Evolutionary conservation across 2,797 vertebrate species (phyloP).

Genomic region (Enteromius mattozi): DNA sequence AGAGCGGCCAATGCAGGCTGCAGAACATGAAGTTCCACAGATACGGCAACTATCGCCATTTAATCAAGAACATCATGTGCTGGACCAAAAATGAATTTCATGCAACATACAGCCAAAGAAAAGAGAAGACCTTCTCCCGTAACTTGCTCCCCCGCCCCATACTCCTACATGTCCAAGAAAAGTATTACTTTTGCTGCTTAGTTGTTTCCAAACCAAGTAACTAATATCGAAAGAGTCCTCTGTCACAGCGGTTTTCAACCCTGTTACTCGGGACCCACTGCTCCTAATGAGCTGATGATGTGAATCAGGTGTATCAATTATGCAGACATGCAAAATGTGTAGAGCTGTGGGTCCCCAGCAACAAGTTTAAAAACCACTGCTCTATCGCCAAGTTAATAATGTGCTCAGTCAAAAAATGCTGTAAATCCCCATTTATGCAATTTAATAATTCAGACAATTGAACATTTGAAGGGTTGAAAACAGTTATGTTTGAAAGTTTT

Average conservation of each 20-base stretch:
- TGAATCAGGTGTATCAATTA: no score
- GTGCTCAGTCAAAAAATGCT: constrained; percentile 26
- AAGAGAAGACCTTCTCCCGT: constrained; percentile 26
- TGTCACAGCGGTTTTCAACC: not conserved
- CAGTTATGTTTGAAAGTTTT: not conserved
- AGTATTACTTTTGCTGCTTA: constrained; percentile 37
- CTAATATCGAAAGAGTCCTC: constrained; percentile 39
- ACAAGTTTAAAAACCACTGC: no score
- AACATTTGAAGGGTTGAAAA: not conserved
- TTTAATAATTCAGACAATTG: not conserved
- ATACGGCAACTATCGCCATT: constrained; percentile 55
- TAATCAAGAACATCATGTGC: constrained; percentile 54
- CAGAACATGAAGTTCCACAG: constrained; percentile 59
- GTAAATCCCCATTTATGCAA: not conserved
- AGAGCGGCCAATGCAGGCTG: constrained; percentile 43
- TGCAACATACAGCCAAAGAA: constrained; percentile 50
- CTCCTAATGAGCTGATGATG: no score
- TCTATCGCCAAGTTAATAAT: constrained; percentile 36
- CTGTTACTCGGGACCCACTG: no score
- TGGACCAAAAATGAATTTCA: constrained; percentile 39
- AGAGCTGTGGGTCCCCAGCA: no score
- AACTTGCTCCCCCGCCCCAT: not conserved
- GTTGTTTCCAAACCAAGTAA: constrained; percentile 45
- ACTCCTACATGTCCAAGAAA: constrained; percentile 43
- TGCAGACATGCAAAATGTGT: no score